Evolutionary conservation across 2,888 invertebrate species (phyloP), one percentile per base, ranked within the genome.

Genomic region (Parnassius apollo): DNA sequence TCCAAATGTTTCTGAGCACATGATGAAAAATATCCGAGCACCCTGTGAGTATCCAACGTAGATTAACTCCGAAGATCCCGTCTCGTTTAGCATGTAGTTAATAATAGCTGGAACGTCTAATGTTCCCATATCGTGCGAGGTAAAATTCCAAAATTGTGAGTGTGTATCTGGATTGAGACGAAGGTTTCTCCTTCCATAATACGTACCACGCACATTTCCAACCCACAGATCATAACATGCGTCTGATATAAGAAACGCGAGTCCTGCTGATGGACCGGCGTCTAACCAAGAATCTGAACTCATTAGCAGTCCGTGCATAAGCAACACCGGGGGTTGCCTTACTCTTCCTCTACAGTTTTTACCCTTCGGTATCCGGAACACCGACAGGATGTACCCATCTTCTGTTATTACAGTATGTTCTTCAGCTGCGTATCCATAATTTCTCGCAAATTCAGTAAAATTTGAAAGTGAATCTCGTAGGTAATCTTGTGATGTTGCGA

Each of bases 91-190:
- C 2, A 79, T 67, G 54, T 75, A 78, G 62, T 81, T 78, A 13
- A 80, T 77, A 13, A 57, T 59, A 10, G 72, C 74, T 2, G 79
- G 78, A 9, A 76, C 56, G 62, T 81, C 81, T 4, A 65, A 65
- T 3, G 69, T 25, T 0, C 75, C 75, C 50, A 61, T 61, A 50
- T 61, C 61, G 18, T 61, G 13, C 1, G 42, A 10, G 62, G 95
- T 95, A 71, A 93, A 94, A 48, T 92, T 75, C 94, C 94, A 94
- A 74, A 90, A 94, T 44, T 84, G 75, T 1, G 74, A 42, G 49
- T 92, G 85, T 48, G 62, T 71, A 1, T 73, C 76, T 0, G 89
- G 80, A 59, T 86, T 66, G 72, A 88, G 69, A 0, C 74, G 77
- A 62, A 85, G 71, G 69, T 95, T 95, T 13, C 81, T 82, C 55